Evolutionary conservation across 2,888 invertebrate species (phyloP).

Genomic region (Melangyna quadrimaculata): DNA sequence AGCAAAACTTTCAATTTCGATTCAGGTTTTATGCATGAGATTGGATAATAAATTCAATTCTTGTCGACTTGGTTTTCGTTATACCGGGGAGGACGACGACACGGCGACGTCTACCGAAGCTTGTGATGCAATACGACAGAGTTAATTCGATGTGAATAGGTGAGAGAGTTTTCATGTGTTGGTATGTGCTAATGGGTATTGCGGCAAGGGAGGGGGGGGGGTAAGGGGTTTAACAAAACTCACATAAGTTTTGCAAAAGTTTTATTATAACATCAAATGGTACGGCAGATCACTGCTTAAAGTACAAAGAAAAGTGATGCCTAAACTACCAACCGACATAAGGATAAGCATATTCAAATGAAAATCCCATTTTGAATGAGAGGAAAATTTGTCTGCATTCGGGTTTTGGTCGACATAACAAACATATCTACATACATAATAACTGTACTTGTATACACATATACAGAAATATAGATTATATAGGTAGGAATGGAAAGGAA

Average conservation of each 20-base stretch:
- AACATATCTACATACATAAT: too few species aligned
- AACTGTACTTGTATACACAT: too few species aligned
- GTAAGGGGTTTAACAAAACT: slow-evolving; percentile 7
- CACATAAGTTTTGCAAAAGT: slow-evolving; percentile 57
- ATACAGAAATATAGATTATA: not conserved
- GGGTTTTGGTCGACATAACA: not conserved
- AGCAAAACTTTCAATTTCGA: slow-evolving; percentile 65
- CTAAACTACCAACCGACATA: slow-evolving; percentile 28
- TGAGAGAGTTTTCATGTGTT: not conserved
- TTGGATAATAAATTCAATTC: slow-evolving; percentile 70
- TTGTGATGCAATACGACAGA: slow-evolving; percentile 46
- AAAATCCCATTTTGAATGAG: slow-evolving; percentile 48
- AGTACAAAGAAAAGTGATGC: slow-evolving; percentile 57
- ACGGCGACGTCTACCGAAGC: not conserved
- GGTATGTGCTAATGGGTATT: not conserved
- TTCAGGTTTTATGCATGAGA: slow-evolving; percentile 65
- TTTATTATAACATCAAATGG: slow-evolving; percentile 64
- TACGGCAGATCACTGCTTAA: slow-evolving; percentile 61
- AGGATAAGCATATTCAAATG: slow-evolving; percentile 52
- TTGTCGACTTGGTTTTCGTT: slow-evolving; percentile 42
- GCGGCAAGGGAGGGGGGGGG: too few species aligned
- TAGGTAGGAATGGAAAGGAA: not conserved
- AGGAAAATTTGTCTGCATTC: slow-evolving; percentile 41
- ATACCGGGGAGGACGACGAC: not conserved
- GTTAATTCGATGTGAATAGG: slow-evolving; percentile 32